Percentiles rank a stretch among this genome's conserved stretches.
These are phyloP conservation scores for Thaleichthys pacificus DNA, from an alignment of 2,797 vertebrate genomes.

Conservation along the genomic window DNA sequence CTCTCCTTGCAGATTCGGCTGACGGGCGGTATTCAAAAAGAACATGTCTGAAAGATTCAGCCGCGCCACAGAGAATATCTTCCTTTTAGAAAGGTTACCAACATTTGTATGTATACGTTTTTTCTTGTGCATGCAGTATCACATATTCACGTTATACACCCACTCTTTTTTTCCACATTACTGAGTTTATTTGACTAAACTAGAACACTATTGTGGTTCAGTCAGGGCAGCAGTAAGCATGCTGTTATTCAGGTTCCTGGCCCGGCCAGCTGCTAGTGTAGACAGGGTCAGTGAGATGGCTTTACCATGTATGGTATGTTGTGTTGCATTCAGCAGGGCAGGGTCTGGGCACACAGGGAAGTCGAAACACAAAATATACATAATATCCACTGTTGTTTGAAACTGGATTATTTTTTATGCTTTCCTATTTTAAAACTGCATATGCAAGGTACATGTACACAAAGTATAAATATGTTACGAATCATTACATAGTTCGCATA, in stretches of 20 bases:
- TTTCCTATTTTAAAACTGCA: too few species aligned
- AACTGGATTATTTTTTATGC: background rate
- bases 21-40: background rate
- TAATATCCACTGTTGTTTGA: background rate
- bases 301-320: slow-evolving; percentile 12
- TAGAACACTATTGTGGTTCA: background rate
- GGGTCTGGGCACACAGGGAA: background rate
- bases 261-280: background rate
- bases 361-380: background rate
- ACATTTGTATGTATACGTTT: background rate
- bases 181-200: too few species aligned
- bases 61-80: background rate
- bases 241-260: background rate
- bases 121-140: background rate
- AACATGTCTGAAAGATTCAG: background rate
- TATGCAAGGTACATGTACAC: background rate
- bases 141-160: too few species aligned
- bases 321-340: background rate
- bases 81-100: background rate
- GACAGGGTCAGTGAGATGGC: background rate
- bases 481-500: background rate
- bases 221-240: background rate
- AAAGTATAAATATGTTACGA: background rate
- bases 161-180: background rate
- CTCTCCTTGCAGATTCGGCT: slow-evolving; percentile 16